Evolutionary conservation across 2,888 invertebrate species (phyloP).

Genomic region (Xestia xanthographa): DNA sequence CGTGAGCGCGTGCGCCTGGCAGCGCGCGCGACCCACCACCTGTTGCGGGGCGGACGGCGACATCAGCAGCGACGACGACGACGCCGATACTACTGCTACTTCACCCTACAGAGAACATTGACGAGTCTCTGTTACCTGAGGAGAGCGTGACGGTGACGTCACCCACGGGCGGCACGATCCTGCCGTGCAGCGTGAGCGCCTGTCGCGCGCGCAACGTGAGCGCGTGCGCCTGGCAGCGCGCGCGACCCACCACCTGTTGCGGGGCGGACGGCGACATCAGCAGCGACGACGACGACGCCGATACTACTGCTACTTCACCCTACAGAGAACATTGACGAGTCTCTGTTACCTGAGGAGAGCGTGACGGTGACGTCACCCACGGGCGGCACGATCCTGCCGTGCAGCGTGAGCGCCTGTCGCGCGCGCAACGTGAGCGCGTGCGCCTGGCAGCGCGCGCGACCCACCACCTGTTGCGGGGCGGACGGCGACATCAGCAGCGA

Average conservation of each 20-base stretch:
- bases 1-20: slow-evolving; percentile 91
- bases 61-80: slow-evolving; percentile 92
- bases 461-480: slow-evolving; percentile 88
- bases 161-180: slow-evolving; percentile 92
- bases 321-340: slow-evolving; percentile 56
- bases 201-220: slow-evolving; percentile 91
- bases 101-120: slow-evolving; percentile 81
- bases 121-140: slow-evolving; percentile 14
- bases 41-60: slow-evolving; percentile 86
- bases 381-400: slow-evolving; percentile 92
- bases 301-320: slow-evolving; percentile 91
- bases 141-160: slow-evolving; percentile 90
- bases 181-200: slow-evolving; percentile 93
- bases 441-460: slow-evolving; percentile 92
- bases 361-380: slow-evolving; percentile 91
- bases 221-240: slow-evolving; percentile 92
- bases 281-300: slow-evolving; percentile 93
- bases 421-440: slow-evolving; percentile 92
- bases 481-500: slow-evolving; percentile 89
- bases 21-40: slow-evolving; percentile 90
- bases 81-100: slow-evolving; percentile 91
- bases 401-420: slow-evolving; percentile 91
- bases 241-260: slow-evolving; percentile 87
- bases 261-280: slow-evolving; percentile 86
- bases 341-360: slow-evolving; percentile 71